Evolutionary conservation across 2,113 vertebrate species (phyloP), one percentile per base, ranked within the genome.

Genomic region (Petrocephalus zakoni): DNA sequence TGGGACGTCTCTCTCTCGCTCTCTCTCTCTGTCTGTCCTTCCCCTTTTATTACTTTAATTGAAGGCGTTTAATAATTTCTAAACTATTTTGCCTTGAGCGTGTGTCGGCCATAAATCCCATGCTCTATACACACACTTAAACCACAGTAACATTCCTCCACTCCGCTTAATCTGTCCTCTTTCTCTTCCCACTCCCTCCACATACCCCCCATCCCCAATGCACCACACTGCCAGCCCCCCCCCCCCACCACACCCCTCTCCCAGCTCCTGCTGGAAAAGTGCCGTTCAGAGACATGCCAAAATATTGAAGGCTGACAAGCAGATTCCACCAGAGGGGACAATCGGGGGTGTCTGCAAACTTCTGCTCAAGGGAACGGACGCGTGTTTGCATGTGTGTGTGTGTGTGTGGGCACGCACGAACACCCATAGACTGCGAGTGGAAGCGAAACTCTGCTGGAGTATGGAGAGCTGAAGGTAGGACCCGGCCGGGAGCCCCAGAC

Each of bases 91-190:
- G 90, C 92, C 93, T 92, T 92, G 93, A 93, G 94, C 93, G 78
- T 92, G 90, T 91, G 90, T 90, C 93, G 90, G 91, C 92, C 91
- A 93, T 95, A 96, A 94, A 94, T 91, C 88, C 93, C 56, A 88
- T 91, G 55, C 93, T 93, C 92, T 93, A 72, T 93, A 93, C 92
- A 93, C 88, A 93, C 89, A 87, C 94, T 94, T 92, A 93, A 93
- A 89, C 92, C 90, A 91, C 91, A 95, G 94, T 95, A 95, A 95
- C 93, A 94, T 94, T 94, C 91, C 92, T 94, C 92, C 90, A 88
- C 85, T 92, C 81, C 87, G 91, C 94, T 94, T 92, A 93, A 95
- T 91, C 91, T 94, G 94, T 95, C 93, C 87, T 29, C 51, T 46
- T 42, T 51, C 84, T 87, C 84, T 85, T 88, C 87, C 4, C n/a